These are phyloP conservation scores for Hippocampus barbouri DNA, from an alignment of 2,113 vertebrate species.

Conservation along the genomic window DNA sequence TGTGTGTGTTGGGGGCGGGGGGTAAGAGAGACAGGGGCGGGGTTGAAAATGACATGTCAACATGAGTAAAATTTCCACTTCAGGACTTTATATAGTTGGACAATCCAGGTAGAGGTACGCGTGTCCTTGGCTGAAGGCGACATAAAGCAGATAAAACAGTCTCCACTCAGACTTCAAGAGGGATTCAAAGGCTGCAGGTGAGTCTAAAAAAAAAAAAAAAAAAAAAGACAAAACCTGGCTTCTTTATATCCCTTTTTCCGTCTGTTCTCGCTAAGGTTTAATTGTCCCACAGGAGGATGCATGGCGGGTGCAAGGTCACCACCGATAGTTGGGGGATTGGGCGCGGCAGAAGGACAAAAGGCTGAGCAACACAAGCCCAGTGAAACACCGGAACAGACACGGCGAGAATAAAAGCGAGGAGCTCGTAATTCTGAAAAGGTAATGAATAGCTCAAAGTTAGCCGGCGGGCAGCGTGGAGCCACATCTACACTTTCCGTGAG, in stretches of 20 bases:
- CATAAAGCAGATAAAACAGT: constrained; percentile 8
- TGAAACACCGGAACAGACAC: constrained; percentile 39
- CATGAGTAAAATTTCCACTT: constrained; percentile 16
- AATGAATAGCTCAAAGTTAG: constrained; percentile 34
- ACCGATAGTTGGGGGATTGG: constrained; percentile 19
- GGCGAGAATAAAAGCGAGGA: constrained; percentile 19
- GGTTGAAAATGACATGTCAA: constrained; percentile 35
- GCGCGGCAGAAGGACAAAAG: constrained; percentile 19
- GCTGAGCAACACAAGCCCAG: constrained; percentile 43
- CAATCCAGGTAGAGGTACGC: constrained; percentile 46
- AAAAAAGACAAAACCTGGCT: constrained; percentile 40
- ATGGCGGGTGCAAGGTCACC: constrained; percentile 57
- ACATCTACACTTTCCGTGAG: constrained; percentile 40
- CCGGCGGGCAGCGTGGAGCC: constrained; percentile 48
- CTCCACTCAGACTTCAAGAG: constrained; percentile 37
- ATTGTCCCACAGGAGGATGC: constrained; percentile 67
- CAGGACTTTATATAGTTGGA: constrained; percentile 33
- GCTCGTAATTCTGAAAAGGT: constrained; percentile 23
- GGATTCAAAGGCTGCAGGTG: constrained; percentile 49
- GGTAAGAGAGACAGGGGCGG: not conserved
- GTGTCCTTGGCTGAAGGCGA: constrained; percentile 53
- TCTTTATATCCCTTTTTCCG: constrained; percentile 50
- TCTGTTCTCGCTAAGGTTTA: constrained; percentile 50
- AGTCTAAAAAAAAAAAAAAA: constrained; percentile 10
- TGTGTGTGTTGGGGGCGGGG: not conserved